phyloP scores from a whole-genome alignment of 1,140 invertebrate species.

The Apis florea region DNA sequence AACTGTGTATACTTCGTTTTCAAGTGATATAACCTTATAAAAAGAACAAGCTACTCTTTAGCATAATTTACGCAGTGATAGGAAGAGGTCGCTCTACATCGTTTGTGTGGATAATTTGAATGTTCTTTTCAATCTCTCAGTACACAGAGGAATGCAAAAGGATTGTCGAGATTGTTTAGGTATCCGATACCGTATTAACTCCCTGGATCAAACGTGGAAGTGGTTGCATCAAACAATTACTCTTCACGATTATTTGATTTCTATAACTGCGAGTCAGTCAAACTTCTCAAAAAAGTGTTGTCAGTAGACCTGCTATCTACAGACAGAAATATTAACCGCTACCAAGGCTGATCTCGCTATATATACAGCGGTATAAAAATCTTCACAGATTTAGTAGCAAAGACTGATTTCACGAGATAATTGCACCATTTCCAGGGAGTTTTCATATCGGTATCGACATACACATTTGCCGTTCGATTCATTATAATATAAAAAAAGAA shows the following conservation, averaged over 20 bases:
- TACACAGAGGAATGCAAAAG: slow-evolving; percentile 90
- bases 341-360: slow-evolving; percentile 24
- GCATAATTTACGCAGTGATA: not conserved
- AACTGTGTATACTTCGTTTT: not conserved
- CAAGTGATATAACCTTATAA: not conserved
- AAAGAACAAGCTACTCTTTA: not conserved
- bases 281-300: slow-evolving; percentile 76
- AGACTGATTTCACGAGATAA: slow-evolving; percentile 34
- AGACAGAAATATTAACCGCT: slow-evolving; percentile 12
- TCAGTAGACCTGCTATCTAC: slow-evolving; percentile 59
- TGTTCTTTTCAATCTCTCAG: slow-evolving; percentile 80
- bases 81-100: not conserved
- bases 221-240: slow-evolving; percentile 94
- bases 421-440: slow-evolving; percentile 23
- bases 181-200: slow-evolving; percentile 90
- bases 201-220: slow-evolving; percentile 94
- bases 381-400: not conserved
- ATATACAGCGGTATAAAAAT: not conserved
- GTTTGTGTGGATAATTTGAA: slow-evolving; percentile 67
- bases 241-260: slow-evolving; percentile 91
- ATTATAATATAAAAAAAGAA: not conserved
- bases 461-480: not conserved
- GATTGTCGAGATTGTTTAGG: slow-evolving; percentile 91
- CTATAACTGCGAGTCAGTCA: slow-evolving; percentile 87
- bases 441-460: not conserved